Evolutionary conservation across 2,797 vertebrate species (phyloP).

Genomic region (Xerus rutilus): DNA sequence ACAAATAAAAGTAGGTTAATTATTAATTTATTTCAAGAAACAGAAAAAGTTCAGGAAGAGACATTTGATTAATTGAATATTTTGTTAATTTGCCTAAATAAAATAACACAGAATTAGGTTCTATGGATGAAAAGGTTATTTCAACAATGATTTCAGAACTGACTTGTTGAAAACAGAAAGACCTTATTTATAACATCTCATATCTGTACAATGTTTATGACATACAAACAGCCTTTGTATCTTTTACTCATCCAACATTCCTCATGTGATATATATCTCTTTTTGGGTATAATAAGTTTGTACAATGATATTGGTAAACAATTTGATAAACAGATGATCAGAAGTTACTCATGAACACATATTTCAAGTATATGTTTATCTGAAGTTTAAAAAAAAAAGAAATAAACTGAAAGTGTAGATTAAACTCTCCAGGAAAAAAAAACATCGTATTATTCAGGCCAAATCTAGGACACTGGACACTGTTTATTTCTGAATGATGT

Average conservation of each 20-base stretch:
- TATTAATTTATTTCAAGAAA: conserved; percentile 33
- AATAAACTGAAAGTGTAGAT: conserved; percentile 50
- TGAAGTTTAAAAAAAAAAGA: conserved; percentile 39
- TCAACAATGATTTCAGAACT: conserved; percentile 59
- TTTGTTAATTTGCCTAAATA: conserved; percentile 52
- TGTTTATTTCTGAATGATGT: conserved; percentile 52
- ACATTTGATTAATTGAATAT: conserved; percentile 69
- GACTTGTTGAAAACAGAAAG: conserved; percentile 34
- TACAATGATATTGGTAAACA: conserved; percentile 53
- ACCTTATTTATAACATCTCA: conserved; percentile 24
- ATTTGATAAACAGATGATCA: neutral
- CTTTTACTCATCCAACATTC: conserved; percentile 46
- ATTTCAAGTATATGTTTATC: conserved; percentile 29
- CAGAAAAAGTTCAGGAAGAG: conserved; percentile 22
- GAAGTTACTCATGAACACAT: conserved; percentile 50
- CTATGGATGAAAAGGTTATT: neutral
- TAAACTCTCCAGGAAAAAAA: conserved; percentile 51
- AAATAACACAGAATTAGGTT: conserved; percentile 23
- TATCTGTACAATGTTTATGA: conserved; percentile 22
- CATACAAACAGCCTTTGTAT: neutral
- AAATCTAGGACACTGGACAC: neutral
- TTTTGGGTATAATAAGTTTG: conserved; percentile 68
- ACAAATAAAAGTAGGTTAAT: neutral
- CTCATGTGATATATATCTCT: neutral
- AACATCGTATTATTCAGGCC: neutral